A percentile compares a stretch with the other conserved stretches of the same genome.
These are phyloP conservation scores for Pipa parva DNA, from an alignment of 2,113 vertebrate genomes.

Conservation along the genomic window DNA sequence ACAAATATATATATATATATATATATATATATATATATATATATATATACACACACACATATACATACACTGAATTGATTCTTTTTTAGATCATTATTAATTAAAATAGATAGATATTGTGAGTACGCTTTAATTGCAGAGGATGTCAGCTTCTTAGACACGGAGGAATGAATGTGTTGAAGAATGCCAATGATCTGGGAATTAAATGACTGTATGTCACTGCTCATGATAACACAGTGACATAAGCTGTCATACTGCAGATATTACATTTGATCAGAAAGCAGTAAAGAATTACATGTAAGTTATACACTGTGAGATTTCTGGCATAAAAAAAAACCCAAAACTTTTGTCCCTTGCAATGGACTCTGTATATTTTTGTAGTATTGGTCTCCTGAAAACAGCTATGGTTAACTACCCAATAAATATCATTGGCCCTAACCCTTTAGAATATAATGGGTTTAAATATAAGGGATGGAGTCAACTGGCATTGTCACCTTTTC, in stretches of 20 bases:
- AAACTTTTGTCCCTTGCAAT: no score
- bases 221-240: constrained; percentile 19
- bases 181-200: constrained; percentile 11
- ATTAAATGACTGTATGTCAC: constrained; percentile 16
- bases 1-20: neutral
- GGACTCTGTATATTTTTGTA: neutral
- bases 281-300: neutral
- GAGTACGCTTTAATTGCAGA: constrained; percentile 8
- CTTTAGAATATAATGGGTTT: no score
- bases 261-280: constrained; percentile 13
- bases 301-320: neutral
- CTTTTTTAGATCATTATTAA: neutral
- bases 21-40: no score
- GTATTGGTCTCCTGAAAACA: neutral
- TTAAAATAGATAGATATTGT: constrained; percentile 9
- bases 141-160: constrained; percentile 7
- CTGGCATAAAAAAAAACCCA: neutral
- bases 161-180: constrained; percentile 12
- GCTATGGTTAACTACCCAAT: no score
- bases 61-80: no score
- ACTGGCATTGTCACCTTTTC: no score
- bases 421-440: no score
- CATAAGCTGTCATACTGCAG: constrained; percentile 24
- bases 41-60: no score
- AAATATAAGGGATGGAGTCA: no score